These are phyloP conservation scores for Cotesia congregata DNA, from an alignment of 2,888 invertebrate species.

Conservation along the genomic window DNA sequence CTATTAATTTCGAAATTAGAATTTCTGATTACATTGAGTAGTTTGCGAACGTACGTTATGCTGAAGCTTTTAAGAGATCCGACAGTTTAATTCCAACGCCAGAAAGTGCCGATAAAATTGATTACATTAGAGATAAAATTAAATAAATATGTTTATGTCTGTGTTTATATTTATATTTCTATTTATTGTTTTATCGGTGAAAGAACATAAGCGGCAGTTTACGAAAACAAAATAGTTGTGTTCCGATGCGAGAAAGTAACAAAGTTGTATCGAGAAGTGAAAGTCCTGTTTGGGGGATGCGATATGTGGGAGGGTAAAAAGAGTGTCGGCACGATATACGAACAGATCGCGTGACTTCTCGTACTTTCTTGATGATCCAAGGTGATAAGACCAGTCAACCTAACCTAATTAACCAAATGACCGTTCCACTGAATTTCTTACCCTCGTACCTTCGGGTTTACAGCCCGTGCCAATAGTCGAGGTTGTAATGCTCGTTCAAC, in stretches of 20 bases:
- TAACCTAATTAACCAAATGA: conserved; percentile 54
- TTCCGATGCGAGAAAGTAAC: background rate
- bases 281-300: background rate
- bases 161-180: background rate
- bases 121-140: conserved; percentile 1
- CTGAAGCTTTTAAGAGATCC: background rate
- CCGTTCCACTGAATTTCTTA: conserved; percentile 45
- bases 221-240: background rate
- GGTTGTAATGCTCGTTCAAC: conserved; percentile 12
- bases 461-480: conserved; percentile 16
- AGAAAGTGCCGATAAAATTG: background rate
- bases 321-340: conserved; percentile 22
- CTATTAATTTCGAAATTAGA: conserved; percentile 35
- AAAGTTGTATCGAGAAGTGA: background rate
- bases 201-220: background rate
- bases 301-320: background rate
- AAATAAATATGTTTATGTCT: too few species aligned
- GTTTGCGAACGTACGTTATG: background rate
- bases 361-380: conserved; percentile 45
- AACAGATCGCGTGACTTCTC: conserved; percentile 46
- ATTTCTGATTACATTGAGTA: conserved; percentile 28
- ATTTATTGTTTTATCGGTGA: background rate
- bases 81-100: background rate
- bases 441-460: conserved; percentile 30
- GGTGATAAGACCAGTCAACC: conserved; percentile 54